Evolutionary conservation across 2,113 vertebrate species (phyloP).

Genomic region (Oceanites oceanicus): DNA sequence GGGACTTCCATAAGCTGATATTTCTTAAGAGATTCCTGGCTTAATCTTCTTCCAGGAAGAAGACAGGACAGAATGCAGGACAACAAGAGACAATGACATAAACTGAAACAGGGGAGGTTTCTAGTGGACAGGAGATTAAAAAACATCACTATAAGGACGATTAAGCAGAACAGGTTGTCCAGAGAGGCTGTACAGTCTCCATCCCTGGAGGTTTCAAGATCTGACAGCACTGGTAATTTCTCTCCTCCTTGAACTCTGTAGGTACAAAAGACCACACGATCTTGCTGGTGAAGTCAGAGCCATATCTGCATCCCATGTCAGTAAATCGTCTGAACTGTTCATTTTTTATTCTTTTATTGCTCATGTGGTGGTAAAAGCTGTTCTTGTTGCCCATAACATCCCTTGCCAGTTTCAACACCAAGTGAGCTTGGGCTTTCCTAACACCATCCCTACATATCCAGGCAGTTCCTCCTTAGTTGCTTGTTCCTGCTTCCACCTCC

Average conservation of each 20-base stretch:
- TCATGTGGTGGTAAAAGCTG: neutral
- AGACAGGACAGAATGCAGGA: neutral
- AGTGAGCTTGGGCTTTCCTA: neutral
- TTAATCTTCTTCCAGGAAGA: neutral
- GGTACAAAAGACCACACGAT: neutral
- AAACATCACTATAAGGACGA: neutral
- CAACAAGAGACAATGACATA: neutral
- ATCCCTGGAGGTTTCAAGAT: neutral
- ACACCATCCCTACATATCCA: neutral
- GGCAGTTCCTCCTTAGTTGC: neutral
- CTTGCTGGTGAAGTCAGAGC: neutral
- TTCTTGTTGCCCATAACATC: neutral
- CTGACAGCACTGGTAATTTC: neutral
- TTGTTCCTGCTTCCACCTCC: neutral
- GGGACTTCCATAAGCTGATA: neutral
- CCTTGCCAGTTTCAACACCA: neutral
- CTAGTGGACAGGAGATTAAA: neutral
- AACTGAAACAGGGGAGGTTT: neutral
- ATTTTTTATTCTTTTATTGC: neutral
- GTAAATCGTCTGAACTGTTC: neutral
- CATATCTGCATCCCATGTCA: neutral
- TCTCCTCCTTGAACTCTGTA: neutral
- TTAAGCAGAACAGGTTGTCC: neutral
- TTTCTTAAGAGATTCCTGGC: neutral
- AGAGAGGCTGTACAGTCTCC: neutral